These are phyloP conservation scores for Rhinophrynus dorsalis DNA, from an alignment of 2,797 vertebrate genomes.

Conservation along the genomic window DNA sequence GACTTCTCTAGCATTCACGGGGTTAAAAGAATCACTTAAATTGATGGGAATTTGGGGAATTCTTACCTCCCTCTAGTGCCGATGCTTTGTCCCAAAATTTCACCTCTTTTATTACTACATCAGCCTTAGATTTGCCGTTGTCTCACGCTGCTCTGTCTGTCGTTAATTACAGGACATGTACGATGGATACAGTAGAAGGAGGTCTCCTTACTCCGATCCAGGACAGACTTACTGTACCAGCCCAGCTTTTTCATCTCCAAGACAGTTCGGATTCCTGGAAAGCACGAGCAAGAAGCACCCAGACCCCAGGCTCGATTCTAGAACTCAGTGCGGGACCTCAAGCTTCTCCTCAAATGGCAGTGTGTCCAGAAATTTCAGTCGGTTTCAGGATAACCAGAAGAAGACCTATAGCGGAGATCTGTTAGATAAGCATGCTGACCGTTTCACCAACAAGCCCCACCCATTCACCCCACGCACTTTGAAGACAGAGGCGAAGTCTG, in stretches of 20 bases:
- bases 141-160: too few species aligned
- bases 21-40: too few species aligned
- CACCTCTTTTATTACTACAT: too few species aligned
- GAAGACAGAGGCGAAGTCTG: conserved; percentile 81
- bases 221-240: conserved; percentile 63
- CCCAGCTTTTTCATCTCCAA: conserved; percentile 64
- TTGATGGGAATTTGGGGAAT: too few species aligned
- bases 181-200: neutral
- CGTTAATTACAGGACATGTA: conserved; percentile 1
- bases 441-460: conserved; percentile 75
- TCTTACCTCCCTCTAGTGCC: too few species aligned
- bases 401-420: conserved; percentile 80
- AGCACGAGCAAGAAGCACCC: conserved; percentile 53
- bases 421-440: conserved; percentile 80
- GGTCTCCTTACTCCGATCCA: conserved; percentile 21
- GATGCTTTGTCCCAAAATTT: too few species aligned
- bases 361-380: conserved; percentile 49
- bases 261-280: neutral
- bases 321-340: conserved; percentile 43
- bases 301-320: conserved; percentile 36
- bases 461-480: conserved; percentile 90
- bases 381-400: conserved; percentile 69
- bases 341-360: conserved; percentile 50
- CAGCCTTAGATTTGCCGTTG: too few species aligned
- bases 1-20: too few species aligned